Conservation (phyloP, 2,888 invertebrate genomes). For the Peribatodes rhomboidaria region DNA sequence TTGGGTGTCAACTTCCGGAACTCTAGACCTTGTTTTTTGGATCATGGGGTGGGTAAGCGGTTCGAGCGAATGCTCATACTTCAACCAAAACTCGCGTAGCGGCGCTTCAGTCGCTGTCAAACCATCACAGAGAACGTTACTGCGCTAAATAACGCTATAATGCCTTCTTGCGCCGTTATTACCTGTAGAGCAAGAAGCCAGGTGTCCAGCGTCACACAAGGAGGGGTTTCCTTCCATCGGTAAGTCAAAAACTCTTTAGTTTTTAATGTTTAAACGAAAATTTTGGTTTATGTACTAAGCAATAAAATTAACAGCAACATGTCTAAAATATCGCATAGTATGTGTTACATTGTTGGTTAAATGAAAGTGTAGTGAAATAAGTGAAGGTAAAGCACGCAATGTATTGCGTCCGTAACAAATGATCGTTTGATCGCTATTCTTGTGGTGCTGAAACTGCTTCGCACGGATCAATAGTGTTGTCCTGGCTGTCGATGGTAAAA, state of each 20-base stretch:
- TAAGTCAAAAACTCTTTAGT: constrained; percentile 5
- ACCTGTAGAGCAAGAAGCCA: constrained; percentile 26
- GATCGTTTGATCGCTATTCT: neutral
- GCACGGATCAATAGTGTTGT: constrained; percentile 1
- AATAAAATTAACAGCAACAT: neutral
- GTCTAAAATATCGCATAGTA: neutral
- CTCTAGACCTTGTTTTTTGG: too few relatives aligned
- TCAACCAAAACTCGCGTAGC: neutral
- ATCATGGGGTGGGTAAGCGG: neutral
- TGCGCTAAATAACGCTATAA: constrained; percentile 24
- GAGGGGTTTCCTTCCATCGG: constrained; percentile 26
- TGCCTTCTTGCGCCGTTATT: constrained; percentile 39
- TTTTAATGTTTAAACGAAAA: neutral
- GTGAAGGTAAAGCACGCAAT: neutral
- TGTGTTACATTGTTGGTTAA: constrained; percentile 1
- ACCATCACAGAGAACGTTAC: neutral
- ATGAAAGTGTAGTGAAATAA: neutral
- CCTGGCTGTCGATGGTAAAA: neutral
- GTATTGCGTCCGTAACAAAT: neutral
- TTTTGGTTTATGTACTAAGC: neutral
- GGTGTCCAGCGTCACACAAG: constrained; percentile 7
- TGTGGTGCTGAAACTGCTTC: neutral
- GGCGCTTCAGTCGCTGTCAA: constrained; percentile 15
- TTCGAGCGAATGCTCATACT: constrained; percentile 24
- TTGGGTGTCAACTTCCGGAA: too few relatives aligned